Evolutionary conservation across 2,888 invertebrate genomes (phyloP), one percentile per base, ranked within the genome.

Genomic region (Reticulitermes lucifugus): DNA sequence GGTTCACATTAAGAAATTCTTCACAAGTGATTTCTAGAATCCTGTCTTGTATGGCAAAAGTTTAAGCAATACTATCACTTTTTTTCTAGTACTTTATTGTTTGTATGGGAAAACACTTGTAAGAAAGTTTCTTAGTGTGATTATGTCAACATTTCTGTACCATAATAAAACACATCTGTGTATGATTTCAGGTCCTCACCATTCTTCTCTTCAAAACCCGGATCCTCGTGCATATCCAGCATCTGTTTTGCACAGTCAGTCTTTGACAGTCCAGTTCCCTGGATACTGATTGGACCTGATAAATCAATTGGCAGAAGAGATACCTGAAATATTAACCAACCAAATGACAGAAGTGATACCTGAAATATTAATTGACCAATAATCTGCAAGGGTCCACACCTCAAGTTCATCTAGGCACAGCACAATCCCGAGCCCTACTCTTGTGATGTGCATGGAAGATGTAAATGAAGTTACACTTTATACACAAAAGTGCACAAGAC

Each of bases 201-300:
- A 46, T 77, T 46, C 46, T 77, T 77, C 46, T 51, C 46, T 12
- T 77, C 77, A 46, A 77, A 77, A n/a, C 35, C 12, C 9, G 22
- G 6, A n/a, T 77, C 46, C 18, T 46, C 51, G 18, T 77, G 41
- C 3, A 12, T 22, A 14, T 77, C 84, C 35, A 84, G 73, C n/a
- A 84, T 22, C 77, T 75, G 65, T 60, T 84, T 84, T 9, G 84
- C 46, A 46, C 79, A 43, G 41, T 84, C 60, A 25, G 73, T 59
- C 25, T 83, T 75, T 71, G 83, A 55, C 6, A 73, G 35, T 22
- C 73, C 84, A 77, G 43, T 60, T 43, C 75, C 77, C 22, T 46
- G 43, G 35, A 65, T 43, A 59, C 25, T 77, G 22, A 77, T 77
- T 21, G 43, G 22, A 43, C 41, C 25, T n/a, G 43, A 22, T 43